Conservation (phyloP, 2,113 vertebrate genomes). For the Lasiurus cinereus region DNA sequence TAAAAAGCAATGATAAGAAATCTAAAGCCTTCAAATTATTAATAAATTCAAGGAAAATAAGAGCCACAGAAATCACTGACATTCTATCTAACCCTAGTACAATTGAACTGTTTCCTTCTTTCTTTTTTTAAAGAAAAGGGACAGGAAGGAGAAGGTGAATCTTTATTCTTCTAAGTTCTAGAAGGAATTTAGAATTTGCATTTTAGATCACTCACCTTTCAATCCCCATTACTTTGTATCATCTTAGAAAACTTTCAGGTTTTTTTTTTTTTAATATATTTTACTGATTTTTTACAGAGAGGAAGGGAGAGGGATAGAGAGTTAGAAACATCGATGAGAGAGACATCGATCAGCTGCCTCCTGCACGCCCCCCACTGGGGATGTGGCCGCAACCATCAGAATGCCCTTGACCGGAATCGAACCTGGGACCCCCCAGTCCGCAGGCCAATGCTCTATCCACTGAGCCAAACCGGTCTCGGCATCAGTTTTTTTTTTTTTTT, state of each 20-base stretch:
- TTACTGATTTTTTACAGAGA: too few relatives aligned
- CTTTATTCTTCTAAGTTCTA: not conserved
- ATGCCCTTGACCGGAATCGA: too few relatives aligned
- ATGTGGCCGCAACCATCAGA: too few relatives aligned
- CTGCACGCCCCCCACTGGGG: too few relatives aligned
- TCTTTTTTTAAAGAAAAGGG: too few relatives aligned
- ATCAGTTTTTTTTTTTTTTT: not conserved
- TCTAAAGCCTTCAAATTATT: not conserved
- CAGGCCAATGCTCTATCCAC: too few relatives aligned
- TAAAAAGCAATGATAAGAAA: not conserved
- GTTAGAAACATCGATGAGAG: too few relatives aligned
- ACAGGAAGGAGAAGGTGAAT: not conserved
- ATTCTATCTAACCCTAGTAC: not conserved
- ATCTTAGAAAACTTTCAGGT: not conserved
- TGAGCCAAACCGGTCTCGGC: too few relatives aligned
- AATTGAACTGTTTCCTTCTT: not conserved
- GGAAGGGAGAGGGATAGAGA: too few relatives aligned
- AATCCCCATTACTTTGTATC: not conserved
- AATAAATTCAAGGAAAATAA: not conserved
- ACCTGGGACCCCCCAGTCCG: too few relatives aligned
- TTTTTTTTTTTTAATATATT: not conserved
- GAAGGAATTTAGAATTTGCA: not conserved
- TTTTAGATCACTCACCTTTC: slow-evolving; percentile 24
- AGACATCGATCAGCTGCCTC: too few relatives aligned
- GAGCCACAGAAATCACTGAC: not conserved